A percentile compares a stretch with the other conserved stretches of the same genome.
These are phyloP conservation scores for Xyliphius kryptos DNA, from an alignment of 2,113 vertebrate genomes.

Conservation along the genomic window DNA sequence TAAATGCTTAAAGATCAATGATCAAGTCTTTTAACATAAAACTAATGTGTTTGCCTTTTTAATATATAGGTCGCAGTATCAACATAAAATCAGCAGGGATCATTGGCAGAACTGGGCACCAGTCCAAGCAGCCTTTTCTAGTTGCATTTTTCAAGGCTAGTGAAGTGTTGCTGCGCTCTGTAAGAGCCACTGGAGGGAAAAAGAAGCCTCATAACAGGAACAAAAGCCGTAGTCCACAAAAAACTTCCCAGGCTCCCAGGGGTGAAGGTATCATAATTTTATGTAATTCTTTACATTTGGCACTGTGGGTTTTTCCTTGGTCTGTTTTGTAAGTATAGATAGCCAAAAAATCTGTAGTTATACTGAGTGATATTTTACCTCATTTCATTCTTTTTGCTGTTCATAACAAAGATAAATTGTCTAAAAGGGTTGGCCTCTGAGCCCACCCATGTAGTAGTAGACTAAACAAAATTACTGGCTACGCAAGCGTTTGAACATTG, in stretches of 20 bases:
- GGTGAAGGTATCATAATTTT: slow-evolving; percentile 63
- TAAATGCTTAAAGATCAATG: too few relatives aligned
- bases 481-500: slow-evolving; percentile 28
- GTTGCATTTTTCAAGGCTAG: slow-evolving; percentile 98
- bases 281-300: neutral
- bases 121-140: slow-evolving; percentile 95
- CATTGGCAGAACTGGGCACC: slow-evolving; percentile 86
- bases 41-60: slow-evolving; percentile 10
- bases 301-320: neutral
- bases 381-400: neutral
- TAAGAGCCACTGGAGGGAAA: slow-evolving; percentile 84
- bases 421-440: slow-evolving; percentile 15
- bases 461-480: slow-evolving; percentile 39
- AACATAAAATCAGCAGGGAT: slow-evolving; percentile 91
- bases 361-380: neutral
- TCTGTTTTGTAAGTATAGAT: neutral
- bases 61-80: slow-evolving; percentile 79
- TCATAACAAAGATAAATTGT: slow-evolving; percentile 12
- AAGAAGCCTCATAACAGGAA: slow-evolving; percentile 88
- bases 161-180: slow-evolving; percentile 89
- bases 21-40: too few relatives aligned
- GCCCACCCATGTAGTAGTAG: slow-evolving; percentile 38
- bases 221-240: slow-evolving; percentile 82
- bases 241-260: slow-evolving; percentile 76
- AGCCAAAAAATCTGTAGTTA: neutral